These are phyloP conservation scores for Cryptoblepharus egeriae DNA, from an alignment of 2,797 vertebrate species.

Conservation along the genomic window DNA sequence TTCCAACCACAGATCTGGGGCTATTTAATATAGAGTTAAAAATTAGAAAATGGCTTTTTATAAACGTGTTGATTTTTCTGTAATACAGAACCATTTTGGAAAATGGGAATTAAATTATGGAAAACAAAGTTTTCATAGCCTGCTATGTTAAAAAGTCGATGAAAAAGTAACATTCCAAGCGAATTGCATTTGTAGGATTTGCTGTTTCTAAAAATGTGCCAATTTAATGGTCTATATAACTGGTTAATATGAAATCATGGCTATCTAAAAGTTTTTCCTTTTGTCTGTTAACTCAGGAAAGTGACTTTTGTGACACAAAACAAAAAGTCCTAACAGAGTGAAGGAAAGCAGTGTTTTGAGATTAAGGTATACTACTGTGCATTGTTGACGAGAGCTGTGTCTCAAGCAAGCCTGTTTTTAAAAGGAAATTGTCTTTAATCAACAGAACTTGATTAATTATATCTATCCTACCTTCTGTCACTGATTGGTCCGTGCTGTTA, in stretches of 20 bases:
- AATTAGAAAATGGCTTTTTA: background rate
- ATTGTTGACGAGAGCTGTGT: conserved; percentile 41
- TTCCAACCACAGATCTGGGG: too few relatives aligned
- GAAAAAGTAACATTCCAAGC: background rate
- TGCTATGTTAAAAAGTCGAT: background rate
- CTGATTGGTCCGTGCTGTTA: conserved; percentile 75
- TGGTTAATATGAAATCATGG: background rate
- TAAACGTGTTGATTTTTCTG: background rate
- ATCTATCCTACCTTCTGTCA: conserved; percentile 77
- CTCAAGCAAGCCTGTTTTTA: conserved; percentile 58
- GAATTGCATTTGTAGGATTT: background rate
- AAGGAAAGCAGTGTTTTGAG: conserved; percentile 29
- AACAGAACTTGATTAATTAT: conserved; percentile 80
- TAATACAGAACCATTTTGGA: background rate
- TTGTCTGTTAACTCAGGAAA: conserved; percentile 6
- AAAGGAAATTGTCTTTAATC: conserved; percentile 69
- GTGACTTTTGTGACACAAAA: conserved; percentile 43
- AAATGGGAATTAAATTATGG: conserved; percentile 24
- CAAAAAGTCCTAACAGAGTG: conserved; percentile 6
- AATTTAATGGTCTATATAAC: background rate
- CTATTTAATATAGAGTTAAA: background rate
- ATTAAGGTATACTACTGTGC: conserved; percentile 42
- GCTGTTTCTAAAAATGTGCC: background rate
- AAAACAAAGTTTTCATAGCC: background rate
- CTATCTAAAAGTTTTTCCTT: conserved; percentile 1